phyloP scores from a whole-genome alignment of 2,888 invertebrate genomes.

The Polyommatus iphigenia region DNA sequence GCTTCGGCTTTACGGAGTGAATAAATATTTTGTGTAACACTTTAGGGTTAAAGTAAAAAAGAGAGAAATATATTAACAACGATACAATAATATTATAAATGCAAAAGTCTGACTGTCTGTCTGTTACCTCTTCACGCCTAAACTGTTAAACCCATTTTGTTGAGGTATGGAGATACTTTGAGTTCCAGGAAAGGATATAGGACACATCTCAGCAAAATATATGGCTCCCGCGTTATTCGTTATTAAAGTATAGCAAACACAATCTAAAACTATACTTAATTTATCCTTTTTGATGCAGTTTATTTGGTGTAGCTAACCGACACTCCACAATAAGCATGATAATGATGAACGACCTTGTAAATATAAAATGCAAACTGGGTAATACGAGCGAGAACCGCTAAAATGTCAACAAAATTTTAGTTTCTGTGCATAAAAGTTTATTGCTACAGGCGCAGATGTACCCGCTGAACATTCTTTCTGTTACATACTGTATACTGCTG shows the following conservation, averaged over 20 bases:
- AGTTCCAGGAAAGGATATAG: no score
- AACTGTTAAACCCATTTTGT: no score
- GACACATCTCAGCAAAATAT: no score
- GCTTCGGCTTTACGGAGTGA: background rate
- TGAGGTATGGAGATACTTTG: no score
- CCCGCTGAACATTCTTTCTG: background rate
- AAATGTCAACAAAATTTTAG: conserved; percentile 30
- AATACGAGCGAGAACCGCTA: conserved; percentile 12
- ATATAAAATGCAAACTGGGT: conserved; percentile 25
- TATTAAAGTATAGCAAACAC: no score
- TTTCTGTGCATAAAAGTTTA: conserved; percentile 29
- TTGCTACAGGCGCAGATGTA: conserved; percentile 22
- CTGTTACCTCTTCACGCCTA: no score
- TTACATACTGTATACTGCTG: background rate
- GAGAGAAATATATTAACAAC: background rate
- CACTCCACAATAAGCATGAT: background rate
- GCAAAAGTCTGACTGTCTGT: no score
- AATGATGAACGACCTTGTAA: conserved; percentile 8
- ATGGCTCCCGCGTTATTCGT: no score
- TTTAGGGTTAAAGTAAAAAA: background rate
- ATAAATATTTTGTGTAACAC: background rate
- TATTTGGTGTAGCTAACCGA: background rate
- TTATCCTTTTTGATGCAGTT: no score
- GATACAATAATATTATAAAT: no score
- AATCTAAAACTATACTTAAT: no score